These are phyloP conservation scores for Lota lota DNA, from an alignment of 2,113 vertebrate genomes.

Conservation along the genomic window DNA sequence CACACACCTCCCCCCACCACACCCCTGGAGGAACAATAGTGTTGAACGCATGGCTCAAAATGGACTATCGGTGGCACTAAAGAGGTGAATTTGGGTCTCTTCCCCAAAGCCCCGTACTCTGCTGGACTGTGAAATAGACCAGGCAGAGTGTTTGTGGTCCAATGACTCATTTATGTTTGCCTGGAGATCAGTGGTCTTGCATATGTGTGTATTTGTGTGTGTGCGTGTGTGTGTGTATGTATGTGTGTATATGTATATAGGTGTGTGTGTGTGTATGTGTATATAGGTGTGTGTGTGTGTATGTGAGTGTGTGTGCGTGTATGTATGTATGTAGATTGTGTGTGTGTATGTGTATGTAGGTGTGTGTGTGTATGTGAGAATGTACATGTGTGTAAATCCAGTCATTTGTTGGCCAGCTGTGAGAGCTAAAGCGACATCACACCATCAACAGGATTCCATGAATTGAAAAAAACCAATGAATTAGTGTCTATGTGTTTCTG, in stretches of 20 bases:
- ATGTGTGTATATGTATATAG: no score
- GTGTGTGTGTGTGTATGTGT: no score
- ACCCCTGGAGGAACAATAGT: background rate
- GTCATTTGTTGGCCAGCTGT: no score
- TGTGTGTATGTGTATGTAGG: background rate
- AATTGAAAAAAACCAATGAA: no score
- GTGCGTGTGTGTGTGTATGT: background rate
- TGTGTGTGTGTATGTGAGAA: background rate
- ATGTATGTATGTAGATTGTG: background rate
- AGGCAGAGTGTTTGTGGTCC: background rate
- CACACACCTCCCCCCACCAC: no score
- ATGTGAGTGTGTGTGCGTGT: background rate
- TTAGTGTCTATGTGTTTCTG: no score
- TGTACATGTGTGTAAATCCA: background rate
- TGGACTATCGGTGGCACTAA: constrained; percentile 32
- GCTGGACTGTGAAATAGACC: constrained; percentile 29
- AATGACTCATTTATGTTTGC: background rate
- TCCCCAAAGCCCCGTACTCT: constrained; percentile 18
- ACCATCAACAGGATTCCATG: no score
- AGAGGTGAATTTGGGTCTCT: constrained; percentile 19
- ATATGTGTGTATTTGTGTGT: background rate
- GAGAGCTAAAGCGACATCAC: no score
- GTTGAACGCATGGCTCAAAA: constrained; percentile 19
- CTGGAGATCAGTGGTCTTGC: background rate
- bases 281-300: no score